Percentiles rank a stretch among this genome's conserved stretches.
phyloP scores from a whole-genome alignment of 2,888 invertebrate genomes.

The Platerodrilus igneus region DNA sequence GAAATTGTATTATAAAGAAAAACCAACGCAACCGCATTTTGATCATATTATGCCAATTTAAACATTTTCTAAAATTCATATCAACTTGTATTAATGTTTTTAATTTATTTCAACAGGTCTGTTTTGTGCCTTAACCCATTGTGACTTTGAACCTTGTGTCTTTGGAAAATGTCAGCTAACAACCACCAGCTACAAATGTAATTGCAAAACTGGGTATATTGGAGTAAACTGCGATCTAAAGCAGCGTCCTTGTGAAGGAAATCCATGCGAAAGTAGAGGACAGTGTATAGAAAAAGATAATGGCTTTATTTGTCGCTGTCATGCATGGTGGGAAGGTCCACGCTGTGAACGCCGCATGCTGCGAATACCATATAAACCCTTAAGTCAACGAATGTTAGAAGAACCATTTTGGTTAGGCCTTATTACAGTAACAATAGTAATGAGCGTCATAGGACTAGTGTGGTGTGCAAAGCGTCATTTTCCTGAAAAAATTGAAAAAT shows the following conservation, averaged over 20 bases:
- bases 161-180: slow-evolving; percentile 61
- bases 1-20: no score
- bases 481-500: slow-evolving; percentile 79
- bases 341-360: slow-evolving; percentile 67
- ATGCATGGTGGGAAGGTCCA: slow-evolving; percentile 60
- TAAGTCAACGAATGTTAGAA: slow-evolving; percentile 77
- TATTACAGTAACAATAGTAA: slow-evolving; percentile 76
- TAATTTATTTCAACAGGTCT: slow-evolving; percentile 52
- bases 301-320: slow-evolving; percentile 64
- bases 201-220: slow-evolving; percentile 63
- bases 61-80: no score
- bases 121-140: slow-evolving; percentile 71
- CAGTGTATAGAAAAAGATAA: slow-evolving; percentile 65
- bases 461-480: slow-evolving; percentile 85
- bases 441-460: slow-evolving; percentile 71
- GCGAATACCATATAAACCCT: slow-evolving; percentile 64
- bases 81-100: no score
- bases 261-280: slow-evolving; percentile 72
- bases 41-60: no score
- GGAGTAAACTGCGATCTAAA: slow-evolving; percentile 66
- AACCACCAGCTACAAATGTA: slow-evolving; percentile 53
- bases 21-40: no score
- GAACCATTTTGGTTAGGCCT: slow-evolving; percentile 88
- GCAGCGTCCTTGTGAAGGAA: slow-evolving; percentile 64
- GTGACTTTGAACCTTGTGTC: slow-evolving; percentile 67